A percentile compares a stretch with the other conserved stretches of the same genome.
Conservation (phyloP, 2,113 vertebrate species). For the Garra rufa region DNA sequence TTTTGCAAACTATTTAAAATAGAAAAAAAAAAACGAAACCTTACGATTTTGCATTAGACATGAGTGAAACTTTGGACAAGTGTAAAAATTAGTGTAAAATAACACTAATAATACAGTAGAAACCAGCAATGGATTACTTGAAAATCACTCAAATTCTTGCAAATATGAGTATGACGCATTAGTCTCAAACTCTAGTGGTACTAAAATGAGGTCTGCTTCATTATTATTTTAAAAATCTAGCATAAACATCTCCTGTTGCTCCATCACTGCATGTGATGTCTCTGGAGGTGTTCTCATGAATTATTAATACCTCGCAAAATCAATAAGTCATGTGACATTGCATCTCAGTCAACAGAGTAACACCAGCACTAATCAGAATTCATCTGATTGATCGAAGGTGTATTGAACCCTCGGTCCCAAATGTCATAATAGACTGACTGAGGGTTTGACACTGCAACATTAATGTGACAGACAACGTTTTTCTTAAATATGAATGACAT, state of each 20-base stretch:
- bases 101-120: neutral
- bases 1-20: no score
- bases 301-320: conserved; percentile 44
- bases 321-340: conserved; percentile 70
- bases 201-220: neutral
- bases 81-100: no score
- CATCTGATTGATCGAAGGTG: no score
- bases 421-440: conserved; percentile 9
- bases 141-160: no score
- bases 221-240: neutral
- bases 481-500: neutral
- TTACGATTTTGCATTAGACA: no score
- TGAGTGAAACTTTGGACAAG: no score
- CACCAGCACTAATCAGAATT: conserved; percentile 32
- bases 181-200: neutral
- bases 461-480: neutral
- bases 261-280: neutral
- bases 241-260: conserved; percentile 20
- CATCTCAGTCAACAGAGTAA: conserved; percentile 35
- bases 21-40: no score
- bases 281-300: neutral
- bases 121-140: neutral
- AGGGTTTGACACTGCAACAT: neutral
- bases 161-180: no score
- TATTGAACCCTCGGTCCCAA: neutral